Percentiles rank a stretch among this genome's conserved stretches.
These are phyloP conservation scores for Archegozetes longisetosus DNA, from an alignment of 1,140 invertebrate species.

Conservation along the genomic window DNA sequence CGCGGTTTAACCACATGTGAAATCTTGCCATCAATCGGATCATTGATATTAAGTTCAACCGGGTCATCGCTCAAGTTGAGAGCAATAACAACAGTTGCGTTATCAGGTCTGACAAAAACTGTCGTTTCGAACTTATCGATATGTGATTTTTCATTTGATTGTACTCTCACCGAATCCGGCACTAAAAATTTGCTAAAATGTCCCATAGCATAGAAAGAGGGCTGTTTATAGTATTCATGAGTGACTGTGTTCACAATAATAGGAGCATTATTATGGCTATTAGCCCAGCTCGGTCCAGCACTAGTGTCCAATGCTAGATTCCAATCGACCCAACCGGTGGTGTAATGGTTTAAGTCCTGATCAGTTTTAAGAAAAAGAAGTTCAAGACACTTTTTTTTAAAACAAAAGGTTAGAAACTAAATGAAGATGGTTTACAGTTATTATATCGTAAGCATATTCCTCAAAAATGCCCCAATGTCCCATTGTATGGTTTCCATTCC, in stretches of 20 bases:
- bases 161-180: background rate
- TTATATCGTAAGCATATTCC: conserved; percentile 14
- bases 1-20: conserved; percentile 21
- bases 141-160: background rate
- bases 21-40: conserved; percentile 24
- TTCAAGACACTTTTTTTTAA: too few relatives aligned
- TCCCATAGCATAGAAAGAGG: conserved; percentile 37
- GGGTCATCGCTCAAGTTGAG: conserved; percentile 32
- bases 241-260: conserved; percentile 48
- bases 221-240: conserved; percentile 37
- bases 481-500: background rate
- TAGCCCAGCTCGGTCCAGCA: conserved; percentile 56
- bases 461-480: conserved; percentile 12
- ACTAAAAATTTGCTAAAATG: conserved; percentile 23
- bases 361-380: background rate
- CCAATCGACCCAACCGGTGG: conserved; percentile 68
- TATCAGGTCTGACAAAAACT: background rate
- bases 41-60: conserved; percentile 22
- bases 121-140: background rate
- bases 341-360: conserved; percentile 13
- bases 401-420: too few relatives aligned
- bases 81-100: background rate
- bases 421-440: conserved; percentile 17
- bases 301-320: conserved; percentile 57
- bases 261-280: conserved; percentile 56